Evolutionary conservation across 2,888 invertebrate genomes (phyloP), one percentile per base, ranked within the genome.

Genomic region (Cyclophora punctaria): DNA sequence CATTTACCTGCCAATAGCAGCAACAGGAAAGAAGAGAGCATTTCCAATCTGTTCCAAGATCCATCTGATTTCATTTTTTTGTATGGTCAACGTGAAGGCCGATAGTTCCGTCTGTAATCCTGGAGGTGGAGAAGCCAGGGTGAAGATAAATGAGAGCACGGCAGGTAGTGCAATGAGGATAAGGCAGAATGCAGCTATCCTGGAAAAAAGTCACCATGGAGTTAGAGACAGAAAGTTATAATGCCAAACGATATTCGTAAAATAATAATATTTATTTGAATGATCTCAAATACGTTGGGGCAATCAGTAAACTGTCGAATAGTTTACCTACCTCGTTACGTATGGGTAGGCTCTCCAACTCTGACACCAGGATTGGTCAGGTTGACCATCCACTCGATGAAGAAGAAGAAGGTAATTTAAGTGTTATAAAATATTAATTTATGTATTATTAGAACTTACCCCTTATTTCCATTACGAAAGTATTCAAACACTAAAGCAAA

Each of bases 401-500:
- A 20, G 20, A 20, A 20, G 20, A 20, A 20, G 20, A 20, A 20
- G 20, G 20, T 20, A 20, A 20, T 20, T 20, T 20, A 20, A 20
- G 20, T 20, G 20, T 20, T 1, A 20, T 20, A 20, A 20, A 20
- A 20, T 1, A 20, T 20, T 20, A 20, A 20, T 20, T 20, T 20
- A 20, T 20, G 20, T 20, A 20, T 20, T 20, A 20, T 1, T 45
- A 45, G 35, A 44, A 83, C 90, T 83, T 82, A 90, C 80, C 82
- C 72, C 7, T 89, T 78, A 70, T 93, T 90, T 3, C 88, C 85
- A 63, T 91, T 90, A 20, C 80, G 80, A 58, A 91, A 91, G 67
- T 94, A 92, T 69, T 92, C 91, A 55, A 89, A 85, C 47, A 92
- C 89, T 2, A 94, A 86, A 0, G 92, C 91, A 37, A 93, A 71